Base-by-base conservation (phyloP, 2,888 invertebrate species). In the Nymphalis c-album region DNA sequence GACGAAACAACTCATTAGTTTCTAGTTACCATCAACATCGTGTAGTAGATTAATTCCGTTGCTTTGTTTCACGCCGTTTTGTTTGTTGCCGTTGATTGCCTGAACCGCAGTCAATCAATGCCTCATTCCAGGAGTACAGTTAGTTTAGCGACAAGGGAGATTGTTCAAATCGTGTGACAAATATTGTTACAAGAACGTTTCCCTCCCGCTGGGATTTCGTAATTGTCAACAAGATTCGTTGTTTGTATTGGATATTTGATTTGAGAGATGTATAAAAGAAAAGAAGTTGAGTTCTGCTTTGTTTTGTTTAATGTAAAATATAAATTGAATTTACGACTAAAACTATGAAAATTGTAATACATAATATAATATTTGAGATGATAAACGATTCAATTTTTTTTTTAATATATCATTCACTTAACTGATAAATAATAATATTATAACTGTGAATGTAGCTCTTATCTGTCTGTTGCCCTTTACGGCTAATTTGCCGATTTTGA, bases 71-170 rank as follows among this genome's bases (percentile, higher is more conserved):
- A 22, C 63, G 45, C 31, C 63, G 48, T 61, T 64, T 57, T 17
- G 63, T 58, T 66, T 69, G 61, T 62, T 48, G 57, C 58, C 60
- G 46, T 51, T 66, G 65, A 66, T 66, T 66, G 64, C 68, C 48
- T 55, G 64, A 61, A 60, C 68, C 68, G 60, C 68, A 64, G 64
- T 60, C 61, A 64, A 68, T 68, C 68, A 68, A 64, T 63, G 46
- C 60, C 64, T 68, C 64, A 64, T 64, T 68, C 60, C 51, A 48
- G 67, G 57, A 48, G 58, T 35, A 45, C 57, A 60, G 60, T 64
- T 68, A 57, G 57, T 57, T 61, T 60, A 70, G 69, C 69, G 71
- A 65, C 70, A 69, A 46, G 48, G 18, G 48, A 18, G 48, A 48
- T 48, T 48, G 47, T 58, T 64, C 58, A 40, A 58, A 35, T n/a